Percentiles rank a stretch among this genome's conserved stretches.
Evolutionary conservation across 2,797 vertebrate genomes (phyloP).

Genomic region (Amblyraja radiata): DNA sequence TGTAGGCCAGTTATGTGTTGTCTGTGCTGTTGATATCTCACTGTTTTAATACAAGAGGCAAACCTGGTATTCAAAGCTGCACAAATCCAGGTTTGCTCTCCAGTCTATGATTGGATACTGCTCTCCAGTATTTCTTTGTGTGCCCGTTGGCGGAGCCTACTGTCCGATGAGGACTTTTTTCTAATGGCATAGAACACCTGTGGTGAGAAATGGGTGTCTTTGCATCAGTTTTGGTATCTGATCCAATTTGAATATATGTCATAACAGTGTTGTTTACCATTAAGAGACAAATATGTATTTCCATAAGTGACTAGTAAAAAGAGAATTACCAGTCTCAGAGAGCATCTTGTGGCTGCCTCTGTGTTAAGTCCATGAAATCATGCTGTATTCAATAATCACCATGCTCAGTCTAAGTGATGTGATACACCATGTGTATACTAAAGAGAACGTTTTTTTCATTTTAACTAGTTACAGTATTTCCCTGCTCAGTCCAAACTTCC

Average conservation of each 20-base stretch:
- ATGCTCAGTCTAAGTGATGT: not conserved
- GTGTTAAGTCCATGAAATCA: not conserved
- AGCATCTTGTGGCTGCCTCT: not conserved
- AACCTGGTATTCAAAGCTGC: not conserved
- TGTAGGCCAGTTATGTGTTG: not conserved
- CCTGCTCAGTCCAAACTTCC: not conserved
- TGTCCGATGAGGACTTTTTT: not conserved
- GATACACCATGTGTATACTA: not conserved
- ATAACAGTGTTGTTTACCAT: not conserved
- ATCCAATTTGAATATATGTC: not conserved
- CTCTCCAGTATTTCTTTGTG: not conserved
- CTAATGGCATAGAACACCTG: not conserved
- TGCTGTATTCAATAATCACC: not conserved
- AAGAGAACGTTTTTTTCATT: not conserved
- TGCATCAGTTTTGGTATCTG: not conserved
- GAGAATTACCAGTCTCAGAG: not conserved
- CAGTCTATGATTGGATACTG: not conserved
- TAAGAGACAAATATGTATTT: not conserved
- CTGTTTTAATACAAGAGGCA: not conserved
- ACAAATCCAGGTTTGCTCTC: not conserved
- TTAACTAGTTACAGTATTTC: not conserved
- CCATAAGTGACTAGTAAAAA: slow-evolving; percentile 4
- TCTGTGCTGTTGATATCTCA: not conserved
- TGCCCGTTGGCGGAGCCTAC: not conserved
- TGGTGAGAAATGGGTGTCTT: not conserved